phyloP scores from a whole-genome alignment of 2,113 vertebrate genomes.

The Machaerirhynchus nigripectus region DNA sequence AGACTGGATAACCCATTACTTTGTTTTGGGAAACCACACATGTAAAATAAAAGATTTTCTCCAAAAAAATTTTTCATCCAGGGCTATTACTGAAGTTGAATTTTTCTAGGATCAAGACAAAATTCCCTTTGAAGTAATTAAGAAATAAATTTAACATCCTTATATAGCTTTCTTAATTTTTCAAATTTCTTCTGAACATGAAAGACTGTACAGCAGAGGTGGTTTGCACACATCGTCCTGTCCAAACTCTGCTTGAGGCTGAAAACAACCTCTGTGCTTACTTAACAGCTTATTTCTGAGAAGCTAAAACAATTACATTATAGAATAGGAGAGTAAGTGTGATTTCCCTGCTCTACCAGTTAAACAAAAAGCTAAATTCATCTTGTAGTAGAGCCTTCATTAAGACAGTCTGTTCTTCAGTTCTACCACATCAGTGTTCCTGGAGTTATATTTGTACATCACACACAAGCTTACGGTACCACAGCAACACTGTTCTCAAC shows the following conservation, averaged over 20 bases:
- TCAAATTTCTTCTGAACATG: neutral
- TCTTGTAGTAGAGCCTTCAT: neutral
- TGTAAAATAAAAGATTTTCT: neutral
- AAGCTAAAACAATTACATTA: neutral
- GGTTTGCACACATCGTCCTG: neutral
- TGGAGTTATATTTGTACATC: neutral
- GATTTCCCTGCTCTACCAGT: neutral
- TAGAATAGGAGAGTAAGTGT: neutral
- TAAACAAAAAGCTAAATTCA: neutral
- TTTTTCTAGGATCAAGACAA: neutral
- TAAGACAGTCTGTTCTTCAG: neutral
- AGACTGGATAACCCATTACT: neutral
- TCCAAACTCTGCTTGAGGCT: neutral
- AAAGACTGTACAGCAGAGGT: neutral
- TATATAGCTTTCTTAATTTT: neutral
- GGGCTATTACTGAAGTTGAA: neutral
- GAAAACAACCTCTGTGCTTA: neutral
- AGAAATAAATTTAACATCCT: neutral
- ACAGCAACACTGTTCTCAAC: accelerated
- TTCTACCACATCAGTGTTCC: neutral
- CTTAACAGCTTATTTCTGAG: neutral
- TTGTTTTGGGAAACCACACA: neutral
- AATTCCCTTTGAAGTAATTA: neutral
- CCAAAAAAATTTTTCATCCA: neutral
- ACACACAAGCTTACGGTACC: neutral